A percentile compares a stretch with the other conserved stretches of the same genome.
These are phyloP conservation scores for Ceryle rudis DNA, from an alignment of 2,797 vertebrate genomes.

Conservation along the genomic window DNA sequence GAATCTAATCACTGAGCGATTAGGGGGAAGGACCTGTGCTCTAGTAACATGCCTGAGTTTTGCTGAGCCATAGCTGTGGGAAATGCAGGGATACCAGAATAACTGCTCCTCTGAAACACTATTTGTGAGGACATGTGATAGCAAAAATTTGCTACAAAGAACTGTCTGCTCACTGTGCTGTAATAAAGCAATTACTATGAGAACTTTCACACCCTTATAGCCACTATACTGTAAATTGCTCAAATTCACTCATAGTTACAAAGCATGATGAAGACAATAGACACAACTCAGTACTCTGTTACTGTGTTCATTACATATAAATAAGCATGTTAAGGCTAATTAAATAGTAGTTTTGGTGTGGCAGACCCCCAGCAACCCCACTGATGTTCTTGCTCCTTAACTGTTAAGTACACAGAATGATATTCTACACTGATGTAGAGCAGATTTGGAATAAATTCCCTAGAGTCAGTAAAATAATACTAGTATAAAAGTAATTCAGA, in stretches of 20 bases:
- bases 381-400: not conserved
- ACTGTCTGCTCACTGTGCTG: not conserved
- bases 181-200: not conserved
- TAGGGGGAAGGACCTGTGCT: slow-evolving; percentile 8
- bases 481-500: not conserved
- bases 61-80: not conserved
- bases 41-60: not conserved
- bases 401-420: not conserved
- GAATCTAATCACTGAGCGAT: not conserved
- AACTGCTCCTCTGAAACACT: not conserved
- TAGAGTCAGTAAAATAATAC: not conserved
- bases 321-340: not conserved
- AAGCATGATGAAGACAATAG: not conserved
- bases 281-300: accelerated
- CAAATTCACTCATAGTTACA: not conserved
- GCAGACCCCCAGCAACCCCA: not conserved
- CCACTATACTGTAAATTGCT: not conserved
- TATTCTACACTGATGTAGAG: not conserved
- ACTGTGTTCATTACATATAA: not conserved
- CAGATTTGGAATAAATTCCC: not conserved
- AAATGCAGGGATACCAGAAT: not conserved
- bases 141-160: not conserved
- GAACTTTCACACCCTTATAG: not conserved
- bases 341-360: not conserved
- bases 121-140: not conserved